A percentile compares a stretch with the other conserved stretches of the same genome.
Conservation (phyloP, 2,113 vertebrate genomes). For the Carassius carassius region DNA sequence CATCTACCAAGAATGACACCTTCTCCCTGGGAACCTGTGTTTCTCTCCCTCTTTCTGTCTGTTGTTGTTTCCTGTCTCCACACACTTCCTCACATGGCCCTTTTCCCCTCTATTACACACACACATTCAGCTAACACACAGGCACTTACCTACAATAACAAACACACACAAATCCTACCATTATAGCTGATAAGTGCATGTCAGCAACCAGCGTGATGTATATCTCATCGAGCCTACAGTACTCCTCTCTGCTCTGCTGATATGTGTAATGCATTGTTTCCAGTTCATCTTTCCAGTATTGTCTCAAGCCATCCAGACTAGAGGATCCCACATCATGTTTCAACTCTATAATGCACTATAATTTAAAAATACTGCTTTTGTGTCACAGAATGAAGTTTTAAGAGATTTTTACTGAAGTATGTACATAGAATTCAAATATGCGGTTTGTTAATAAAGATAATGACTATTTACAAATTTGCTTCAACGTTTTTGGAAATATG, state of each 20-base stretch:
- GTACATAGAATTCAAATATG: too few species aligned
- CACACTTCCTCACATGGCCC: not conserved
- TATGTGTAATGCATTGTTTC: constrained; percentile 56
- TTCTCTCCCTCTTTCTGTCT: constrained; percentile 5
- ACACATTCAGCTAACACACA: not conserved
- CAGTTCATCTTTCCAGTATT: constrained; percentile 24
- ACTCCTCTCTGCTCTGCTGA: constrained; percentile 40
- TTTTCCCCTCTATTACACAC: constrained; percentile 9
- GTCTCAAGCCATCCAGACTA: constrained; percentile 31
- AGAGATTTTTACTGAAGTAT: too few species aligned
- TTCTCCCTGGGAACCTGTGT: constrained; percentile 24
- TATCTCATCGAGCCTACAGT: constrained; percentile 27
- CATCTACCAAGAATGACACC: constrained; percentile 57
- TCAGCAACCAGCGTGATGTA: constrained; percentile 59
- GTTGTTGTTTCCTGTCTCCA: constrained; percentile 39
- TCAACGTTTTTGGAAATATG: too few species aligned
- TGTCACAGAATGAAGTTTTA: too few species aligned
- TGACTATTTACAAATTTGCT: too few species aligned
- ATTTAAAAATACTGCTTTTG: too few species aligned
- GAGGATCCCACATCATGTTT: constrained; percentile 29
- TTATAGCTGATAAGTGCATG: constrained; percentile 65
- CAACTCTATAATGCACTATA: not conserved
- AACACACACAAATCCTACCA: constrained; percentile 56
- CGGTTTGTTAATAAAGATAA: too few species aligned
- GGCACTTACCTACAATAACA: not conserved